Evolutionary conservation across 2,888 invertebrate genomes (phyloP).

Genomic region (Eristalis arbustorum): DNA sequence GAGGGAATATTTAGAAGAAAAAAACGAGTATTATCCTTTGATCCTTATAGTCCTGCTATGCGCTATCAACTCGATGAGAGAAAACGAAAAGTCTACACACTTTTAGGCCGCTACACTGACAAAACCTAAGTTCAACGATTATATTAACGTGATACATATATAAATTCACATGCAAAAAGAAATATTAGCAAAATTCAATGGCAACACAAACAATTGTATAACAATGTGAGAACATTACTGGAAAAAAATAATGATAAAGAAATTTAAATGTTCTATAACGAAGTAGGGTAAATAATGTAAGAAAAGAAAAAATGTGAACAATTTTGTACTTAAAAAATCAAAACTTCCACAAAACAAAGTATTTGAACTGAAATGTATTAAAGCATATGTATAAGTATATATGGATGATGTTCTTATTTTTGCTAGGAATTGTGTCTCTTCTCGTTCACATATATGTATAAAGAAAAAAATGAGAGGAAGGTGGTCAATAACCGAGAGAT

Average conservation of each 20-base stretch:
- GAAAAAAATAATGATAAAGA: slow-evolving; percentile 31
- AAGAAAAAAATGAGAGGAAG: too few species aligned
- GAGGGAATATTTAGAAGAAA: slow-evolving; percentile 88
- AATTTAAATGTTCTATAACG: slow-evolving; percentile 40
- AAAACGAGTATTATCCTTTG: slow-evolving; percentile 85
- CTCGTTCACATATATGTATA: too few species aligned
- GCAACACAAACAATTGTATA: slow-evolving; percentile 25
- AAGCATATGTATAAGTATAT: too few species aligned
- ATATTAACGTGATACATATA: slow-evolving; percentile 57
- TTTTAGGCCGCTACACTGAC: slow-evolving; percentile 74
- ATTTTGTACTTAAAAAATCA: slow-evolving; percentile 66
- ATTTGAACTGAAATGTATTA: slow-evolving; percentile 61
- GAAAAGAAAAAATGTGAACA: slow-evolving; percentile 28
- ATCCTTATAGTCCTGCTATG: slow-evolving; percentile 87
- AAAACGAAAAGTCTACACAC: slow-evolving; percentile 81
- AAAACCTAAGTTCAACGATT: slow-evolving; percentile 64
- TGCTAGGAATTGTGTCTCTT: too few species aligned
- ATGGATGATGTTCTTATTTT: not conserved
- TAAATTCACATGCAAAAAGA: slow-evolving; percentile 14
- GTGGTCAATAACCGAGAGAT: too few species aligned
- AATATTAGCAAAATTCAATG: slow-evolving; percentile 8
- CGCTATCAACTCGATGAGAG: slow-evolving; percentile 80
- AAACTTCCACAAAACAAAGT: slow-evolving; percentile 45
- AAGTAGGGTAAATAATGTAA: slow-evolving; percentile 58
- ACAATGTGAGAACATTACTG: slow-evolving; percentile 20